phyloP scores from a whole-genome alignment of 2,113 vertebrate genomes.

The Zosterops pallidus region DNA sequence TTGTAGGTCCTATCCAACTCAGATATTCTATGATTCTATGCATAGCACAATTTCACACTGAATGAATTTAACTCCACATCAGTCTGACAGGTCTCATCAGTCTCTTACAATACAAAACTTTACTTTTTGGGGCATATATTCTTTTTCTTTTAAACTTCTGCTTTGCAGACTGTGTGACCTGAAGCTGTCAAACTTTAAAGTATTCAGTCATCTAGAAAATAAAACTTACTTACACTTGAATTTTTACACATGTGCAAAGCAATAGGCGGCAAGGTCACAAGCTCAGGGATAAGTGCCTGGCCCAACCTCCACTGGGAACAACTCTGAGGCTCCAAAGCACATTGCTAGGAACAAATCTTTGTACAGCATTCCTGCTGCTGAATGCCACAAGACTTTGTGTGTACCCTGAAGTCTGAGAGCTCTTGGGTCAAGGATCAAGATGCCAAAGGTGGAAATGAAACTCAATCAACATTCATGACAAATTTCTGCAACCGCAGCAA shows the following conservation, averaged over 20 bases:
- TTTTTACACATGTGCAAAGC: rapidly evolving
- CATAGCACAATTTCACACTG: background rate
- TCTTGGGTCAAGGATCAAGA: background rate
- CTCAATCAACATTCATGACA: background rate
- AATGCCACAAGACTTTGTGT: background rate
- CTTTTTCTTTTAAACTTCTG: background rate
- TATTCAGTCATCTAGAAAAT: background rate
- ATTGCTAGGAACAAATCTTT: rapidly evolving
- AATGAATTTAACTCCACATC: background rate
- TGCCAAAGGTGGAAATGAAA: background rate
- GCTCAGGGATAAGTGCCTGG: rapidly evolving
- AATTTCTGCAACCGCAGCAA: background rate
- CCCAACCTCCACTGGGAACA: too few relatives aligned
- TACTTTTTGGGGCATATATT: background rate
- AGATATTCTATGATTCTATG: background rate
- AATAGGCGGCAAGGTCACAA: background rate
- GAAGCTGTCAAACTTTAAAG: background rate
- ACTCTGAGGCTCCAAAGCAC: rapidly evolving
- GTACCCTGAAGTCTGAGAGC: background rate
- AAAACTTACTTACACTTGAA: background rate
- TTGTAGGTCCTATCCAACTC: background rate
- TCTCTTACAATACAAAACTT: background rate
- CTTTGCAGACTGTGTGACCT: background rate
- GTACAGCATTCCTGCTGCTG: rapidly evolving
- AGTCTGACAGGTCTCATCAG: background rate